Percentiles rank a stretch among this genome's conserved stretches.
Conservation (phyloP, 2,888 invertebrate genomes). For the Pseudoips prasinana region DNA sequence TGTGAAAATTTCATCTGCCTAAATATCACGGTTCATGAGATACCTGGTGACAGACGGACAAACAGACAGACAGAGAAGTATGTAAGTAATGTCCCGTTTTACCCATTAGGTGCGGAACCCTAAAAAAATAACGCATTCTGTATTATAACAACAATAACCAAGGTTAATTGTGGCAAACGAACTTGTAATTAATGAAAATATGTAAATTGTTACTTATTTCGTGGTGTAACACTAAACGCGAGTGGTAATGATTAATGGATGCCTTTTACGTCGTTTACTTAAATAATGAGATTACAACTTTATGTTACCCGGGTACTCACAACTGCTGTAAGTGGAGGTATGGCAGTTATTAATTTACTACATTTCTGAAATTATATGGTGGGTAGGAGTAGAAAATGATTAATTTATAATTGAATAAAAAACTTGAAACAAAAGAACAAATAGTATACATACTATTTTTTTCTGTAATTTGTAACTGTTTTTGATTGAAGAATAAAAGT, state of each 20-base stretch:
- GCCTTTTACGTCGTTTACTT: constrained; percentile 58
- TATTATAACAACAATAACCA: constrained; percentile 16
- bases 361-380: not conserved
- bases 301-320: constrained; percentile 8
- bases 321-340: constrained; percentile 6
- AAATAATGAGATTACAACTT: constrained; percentile 47
- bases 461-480: too few species aligned
- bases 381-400: too few species aligned
- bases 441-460: too few species aligned
- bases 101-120: too few species aligned
- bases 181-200: constrained; percentile 61
- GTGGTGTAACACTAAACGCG: constrained; percentile 42
- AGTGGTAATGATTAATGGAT: constrained; percentile 69
- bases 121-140: not conserved
- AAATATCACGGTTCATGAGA: too few species aligned
- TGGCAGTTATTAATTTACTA: constrained; percentile 17
- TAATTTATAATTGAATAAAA: not conserved
- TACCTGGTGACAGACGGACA: too few species aligned
- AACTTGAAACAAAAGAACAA: too few species aligned
- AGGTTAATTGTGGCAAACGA: constrained; percentile 37
- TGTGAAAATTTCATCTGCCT: too few species aligned
- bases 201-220: constrained; percentile 58
- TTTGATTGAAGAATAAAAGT: too few species aligned
- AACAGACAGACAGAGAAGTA: too few species aligned
- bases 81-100: too few species aligned